phyloP scores from a whole-genome alignment of 1,140 invertebrate species.

The Zaprionus vittiger region DNA sequence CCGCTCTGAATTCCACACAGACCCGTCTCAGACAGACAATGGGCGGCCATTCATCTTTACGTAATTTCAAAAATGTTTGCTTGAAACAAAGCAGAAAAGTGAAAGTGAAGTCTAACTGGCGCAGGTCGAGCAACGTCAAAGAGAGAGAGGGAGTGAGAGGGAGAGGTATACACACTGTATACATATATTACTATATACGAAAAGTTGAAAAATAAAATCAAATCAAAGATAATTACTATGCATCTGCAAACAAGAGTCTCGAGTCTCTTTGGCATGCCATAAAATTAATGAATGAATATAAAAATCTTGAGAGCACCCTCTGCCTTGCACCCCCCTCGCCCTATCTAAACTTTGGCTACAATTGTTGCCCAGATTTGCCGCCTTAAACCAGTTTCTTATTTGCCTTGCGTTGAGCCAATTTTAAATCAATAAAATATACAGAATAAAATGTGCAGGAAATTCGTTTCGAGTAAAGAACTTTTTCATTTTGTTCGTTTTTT shows the following conservation, averaged over 20 bases:
- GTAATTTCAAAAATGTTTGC: constrained; percentile 75
- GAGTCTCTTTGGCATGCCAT: constrained; percentile 38
- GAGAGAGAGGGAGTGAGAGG: constrained; percentile 1
- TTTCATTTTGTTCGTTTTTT: constrained; percentile 1
- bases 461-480: constrained; percentile 20
- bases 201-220: constrained; percentile 25
- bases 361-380: constrained; percentile 53
- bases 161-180: neutral
- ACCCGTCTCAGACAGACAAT: constrained; percentile 51
- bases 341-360: constrained; percentile 55
- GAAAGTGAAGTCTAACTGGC: constrained; percentile 72
- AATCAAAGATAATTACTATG: constrained; percentile 65
- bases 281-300: constrained; percentile 71
- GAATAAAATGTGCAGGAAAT: constrained; percentile 57
- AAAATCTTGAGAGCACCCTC: constrained; percentile 37
- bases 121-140: constrained; percentile 22
- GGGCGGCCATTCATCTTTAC: constrained; percentile 79
- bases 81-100: constrained; percentile 78
- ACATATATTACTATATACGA: neutral
- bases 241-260: constrained; percentile 29
- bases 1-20: constrained; percentile 60
- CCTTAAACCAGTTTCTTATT: constrained; percentile 66
- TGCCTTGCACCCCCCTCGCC: constrained; percentile 3
- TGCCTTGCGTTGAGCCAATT: constrained; percentile 59
- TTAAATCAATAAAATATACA: constrained; percentile 67